Conservation (phyloP, 2,797 vertebrate genomes). For the Oophaga sylvatica region DNA sequence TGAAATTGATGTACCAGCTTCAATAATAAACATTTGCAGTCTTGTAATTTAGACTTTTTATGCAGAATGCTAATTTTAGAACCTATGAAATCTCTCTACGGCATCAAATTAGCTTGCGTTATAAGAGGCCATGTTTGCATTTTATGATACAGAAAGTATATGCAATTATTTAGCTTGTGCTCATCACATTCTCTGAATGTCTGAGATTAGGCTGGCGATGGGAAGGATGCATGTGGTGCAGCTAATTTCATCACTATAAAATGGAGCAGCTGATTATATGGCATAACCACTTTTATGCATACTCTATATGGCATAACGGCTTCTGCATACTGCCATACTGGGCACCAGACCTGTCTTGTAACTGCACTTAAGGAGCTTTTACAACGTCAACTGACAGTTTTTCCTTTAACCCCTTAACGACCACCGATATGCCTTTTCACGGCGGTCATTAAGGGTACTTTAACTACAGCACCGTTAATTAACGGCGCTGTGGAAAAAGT, state of each 20-base stretch:
- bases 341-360: background rate
- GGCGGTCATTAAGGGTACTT: too few species aligned
- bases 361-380: background rate
- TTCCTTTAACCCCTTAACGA: too few species aligned
- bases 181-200: background rate
- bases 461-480: too few species aligned
- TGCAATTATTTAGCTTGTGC: conserved; percentile 9
- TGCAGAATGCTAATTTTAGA: background rate
- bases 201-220: background rate
- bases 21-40: background rate
- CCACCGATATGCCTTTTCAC: too few species aligned
- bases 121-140: background rate
- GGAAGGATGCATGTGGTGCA: background rate
- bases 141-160: background rate
- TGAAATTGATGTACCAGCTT: background rate
- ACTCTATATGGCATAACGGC: too few species aligned
- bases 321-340: background rate
- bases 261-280: background rate
- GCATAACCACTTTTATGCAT: background rate
- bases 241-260: background rate
- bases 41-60: conserved; percentile 3
- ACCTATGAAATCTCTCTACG: background rate
- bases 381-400: too few species aligned
- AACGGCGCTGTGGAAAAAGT: too few species aligned
- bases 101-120: background rate